These are phyloP conservation scores for Platysteira castanea DNA, from an alignment of 2,113 vertebrate species.

Conservation along the genomic window DNA sequence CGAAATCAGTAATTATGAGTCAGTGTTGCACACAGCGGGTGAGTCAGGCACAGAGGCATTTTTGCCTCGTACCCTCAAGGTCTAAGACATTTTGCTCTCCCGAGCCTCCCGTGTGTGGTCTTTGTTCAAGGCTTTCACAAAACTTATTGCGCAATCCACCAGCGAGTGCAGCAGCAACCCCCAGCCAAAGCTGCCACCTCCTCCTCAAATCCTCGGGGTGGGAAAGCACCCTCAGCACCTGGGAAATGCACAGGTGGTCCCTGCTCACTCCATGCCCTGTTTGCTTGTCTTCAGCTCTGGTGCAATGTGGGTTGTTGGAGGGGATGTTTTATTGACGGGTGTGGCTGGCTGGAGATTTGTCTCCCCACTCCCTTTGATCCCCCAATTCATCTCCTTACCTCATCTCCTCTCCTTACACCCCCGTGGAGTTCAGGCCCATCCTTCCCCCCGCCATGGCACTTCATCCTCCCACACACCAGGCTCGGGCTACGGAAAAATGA, in stretches of 20 bases:
- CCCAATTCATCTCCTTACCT: neutral
- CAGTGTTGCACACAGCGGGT: constrained; percentile 1
- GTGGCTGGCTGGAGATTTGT: neutral
- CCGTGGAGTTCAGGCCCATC: neutral
- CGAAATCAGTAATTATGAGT: constrained; percentile 24
- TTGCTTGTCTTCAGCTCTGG: neutral
- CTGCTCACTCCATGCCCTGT: rapidly evolving
- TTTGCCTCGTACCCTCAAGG: constrained; percentile 21
- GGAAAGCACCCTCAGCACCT: neutral
- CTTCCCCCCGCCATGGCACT: neutral
- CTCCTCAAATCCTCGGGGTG: neutral
- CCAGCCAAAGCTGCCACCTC: constrained; percentile 9
- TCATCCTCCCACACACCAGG: neutral
- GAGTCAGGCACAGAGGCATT: constrained; percentile 56
- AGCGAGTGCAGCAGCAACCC: neutral
- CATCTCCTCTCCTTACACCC: neutral
- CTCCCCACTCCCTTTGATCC: constrained; percentile 15
- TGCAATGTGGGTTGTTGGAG: neutral
- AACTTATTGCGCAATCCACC: constrained; percentile 11
- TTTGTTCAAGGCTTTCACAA: neutral
- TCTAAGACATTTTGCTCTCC: neutral
- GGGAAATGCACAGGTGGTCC: neutral
- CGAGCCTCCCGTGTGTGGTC: constrained; percentile 50
- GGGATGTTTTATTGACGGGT: neutral
- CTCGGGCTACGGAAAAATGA: rapidly evolving